These are phyloP conservation scores for Lepus townsendii DNA, from an alignment of 2,797 vertebrate species.

Conservation along the genomic window DNA sequence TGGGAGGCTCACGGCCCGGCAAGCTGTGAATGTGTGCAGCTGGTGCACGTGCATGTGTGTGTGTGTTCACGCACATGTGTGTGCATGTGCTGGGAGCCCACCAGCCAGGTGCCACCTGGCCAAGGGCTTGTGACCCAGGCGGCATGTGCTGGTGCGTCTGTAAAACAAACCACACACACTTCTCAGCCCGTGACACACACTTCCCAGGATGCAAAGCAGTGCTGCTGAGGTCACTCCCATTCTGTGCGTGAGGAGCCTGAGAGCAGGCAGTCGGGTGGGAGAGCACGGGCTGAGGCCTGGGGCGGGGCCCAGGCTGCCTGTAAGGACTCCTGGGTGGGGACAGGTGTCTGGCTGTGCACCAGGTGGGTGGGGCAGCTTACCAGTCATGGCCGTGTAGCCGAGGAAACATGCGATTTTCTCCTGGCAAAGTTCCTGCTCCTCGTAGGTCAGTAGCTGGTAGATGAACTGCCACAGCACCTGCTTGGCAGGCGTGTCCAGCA, in stretches of 20 bases:
- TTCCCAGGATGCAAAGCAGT: neutral
- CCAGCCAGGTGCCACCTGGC: neutral
- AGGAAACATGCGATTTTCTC: constrained; percentile 97
- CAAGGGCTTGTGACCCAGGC: neutral
- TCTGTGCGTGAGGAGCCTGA: neutral
- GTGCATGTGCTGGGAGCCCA: neutral
- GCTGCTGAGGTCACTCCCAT: neutral
- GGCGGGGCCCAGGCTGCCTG: neutral
- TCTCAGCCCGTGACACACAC: neutral
- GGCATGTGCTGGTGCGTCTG: neutral
- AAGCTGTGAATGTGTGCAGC: too few relatives aligned
- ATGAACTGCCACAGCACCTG: constrained; percentile 99
- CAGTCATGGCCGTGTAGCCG: constrained; percentile 93
- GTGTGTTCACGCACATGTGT: too few relatives aligned
- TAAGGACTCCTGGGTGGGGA: neutral
- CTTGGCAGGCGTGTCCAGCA: constrained; percentile 98
- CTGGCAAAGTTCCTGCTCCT: constrained; percentile 98
- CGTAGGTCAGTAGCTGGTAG: constrained; percentile 98
- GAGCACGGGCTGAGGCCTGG: too few relatives aligned
- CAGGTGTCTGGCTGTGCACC: neutral
- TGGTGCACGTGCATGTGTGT: neutral
- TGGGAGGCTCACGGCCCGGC: too few relatives aligned
- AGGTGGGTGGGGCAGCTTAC: constrained; percentile 80
- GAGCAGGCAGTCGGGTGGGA: fast-evolving
- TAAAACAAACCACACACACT: neutral